Evolutionary conservation across 2,113 vertebrate species (phyloP).

Genomic region (Emydocephalus ijimae): DNA sequence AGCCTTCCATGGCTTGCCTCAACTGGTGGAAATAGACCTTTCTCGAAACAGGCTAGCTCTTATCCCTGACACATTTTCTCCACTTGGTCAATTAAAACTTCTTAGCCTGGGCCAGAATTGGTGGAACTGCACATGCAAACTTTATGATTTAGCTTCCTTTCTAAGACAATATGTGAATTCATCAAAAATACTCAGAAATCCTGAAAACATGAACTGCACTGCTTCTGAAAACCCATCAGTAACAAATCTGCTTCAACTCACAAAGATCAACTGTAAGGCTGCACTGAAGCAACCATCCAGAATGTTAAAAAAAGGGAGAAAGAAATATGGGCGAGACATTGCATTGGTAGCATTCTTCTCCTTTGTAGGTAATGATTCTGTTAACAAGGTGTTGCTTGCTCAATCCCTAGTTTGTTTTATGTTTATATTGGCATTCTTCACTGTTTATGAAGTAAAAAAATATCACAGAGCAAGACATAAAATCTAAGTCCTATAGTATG

Average conservation of each 20-base stretch:
- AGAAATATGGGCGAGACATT: constrained; percentile 69
- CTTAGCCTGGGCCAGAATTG: constrained; percentile 74
- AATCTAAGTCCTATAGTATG: not conserved
- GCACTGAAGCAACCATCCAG: constrained; percentile 70
- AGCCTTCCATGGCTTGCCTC: constrained; percentile 66
- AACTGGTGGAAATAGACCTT: constrained; percentile 71
- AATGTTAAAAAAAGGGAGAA: constrained; percentile 48
- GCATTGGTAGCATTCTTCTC: constrained; percentile 73
- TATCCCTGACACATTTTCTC: constrained; percentile 69
- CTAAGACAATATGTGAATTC: constrained; percentile 70
- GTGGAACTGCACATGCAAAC: constrained; percentile 78
- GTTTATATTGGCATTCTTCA: not conserved
- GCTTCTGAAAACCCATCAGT: constrained; percentile 50
- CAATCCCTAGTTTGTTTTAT: not conserved
- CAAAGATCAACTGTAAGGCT: constrained; percentile 70
- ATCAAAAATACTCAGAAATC: constrained; percentile 63
- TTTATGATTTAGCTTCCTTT: constrained; percentile 66
- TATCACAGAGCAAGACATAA: not conserved
- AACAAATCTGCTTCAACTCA: constrained; percentile 68
- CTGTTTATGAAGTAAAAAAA: not conserved
- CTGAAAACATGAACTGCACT: constrained; percentile 65
- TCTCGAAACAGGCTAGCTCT: constrained; percentile 73
- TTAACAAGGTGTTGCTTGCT: not conserved
- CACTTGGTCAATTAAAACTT: constrained; percentile 67
- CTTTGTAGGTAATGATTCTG: constrained; percentile 71